These are phyloP conservation scores for Drosophila serrata DNA, from an alignment of 1,140 invertebrate genomes.

Conservation along the genomic window DNA sequence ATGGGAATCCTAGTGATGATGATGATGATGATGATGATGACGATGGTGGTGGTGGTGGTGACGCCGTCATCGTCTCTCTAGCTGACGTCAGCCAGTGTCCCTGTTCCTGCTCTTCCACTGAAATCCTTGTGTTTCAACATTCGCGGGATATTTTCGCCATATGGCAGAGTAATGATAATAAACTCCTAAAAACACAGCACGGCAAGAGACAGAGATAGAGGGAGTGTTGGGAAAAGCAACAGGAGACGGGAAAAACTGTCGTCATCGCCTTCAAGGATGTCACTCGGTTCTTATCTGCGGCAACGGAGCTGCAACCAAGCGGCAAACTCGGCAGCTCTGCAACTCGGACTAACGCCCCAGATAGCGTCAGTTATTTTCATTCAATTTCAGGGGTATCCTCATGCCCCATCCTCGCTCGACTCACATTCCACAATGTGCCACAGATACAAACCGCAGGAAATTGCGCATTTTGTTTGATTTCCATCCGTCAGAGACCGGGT, in stretches of 20 bases:
- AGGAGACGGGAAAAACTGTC: slow-evolving; percentile 52
- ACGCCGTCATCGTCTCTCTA: slow-evolving; percentile 25
- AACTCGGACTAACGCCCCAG: slow-evolving; percentile 48
- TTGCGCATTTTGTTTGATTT: slow-evolving; percentile 52
- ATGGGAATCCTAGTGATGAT: slow-evolving; percentile 11
- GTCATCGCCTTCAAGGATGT: slow-evolving; percentile 64
- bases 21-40: slow-evolving; percentile 17
- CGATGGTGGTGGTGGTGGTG: slow-evolving; percentile 13
- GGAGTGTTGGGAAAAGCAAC: slow-evolving; percentile 5
- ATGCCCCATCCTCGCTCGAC: background rate
- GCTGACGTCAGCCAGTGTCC: slow-evolving; percentile 65
- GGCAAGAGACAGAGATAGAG: background rate
- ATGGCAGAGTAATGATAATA: slow-evolving; percentile 84
- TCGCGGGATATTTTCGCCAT: slow-evolving; percentile 79
- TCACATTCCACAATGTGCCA: slow-evolving; percentile 21
- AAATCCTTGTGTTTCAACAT: slow-evolving; percentile 17
- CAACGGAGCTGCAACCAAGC: slow-evolving; percentile 30
- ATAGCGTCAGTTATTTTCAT: slow-evolving; percentile 77
- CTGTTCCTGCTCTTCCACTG: background rate
- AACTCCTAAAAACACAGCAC: slow-evolving; percentile 79
- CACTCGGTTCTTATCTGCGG: slow-evolving; percentile 65
- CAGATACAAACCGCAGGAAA: slow-evolving; percentile 37
- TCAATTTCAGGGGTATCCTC: slow-evolving; percentile 52
- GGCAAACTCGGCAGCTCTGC: slow-evolving; percentile 37
- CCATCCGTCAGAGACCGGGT: slow-evolving; percentile 29